Evolutionary conservation across 2,113 vertebrate genomes (phyloP).

Genomic region (Alectura lathami): DNA sequence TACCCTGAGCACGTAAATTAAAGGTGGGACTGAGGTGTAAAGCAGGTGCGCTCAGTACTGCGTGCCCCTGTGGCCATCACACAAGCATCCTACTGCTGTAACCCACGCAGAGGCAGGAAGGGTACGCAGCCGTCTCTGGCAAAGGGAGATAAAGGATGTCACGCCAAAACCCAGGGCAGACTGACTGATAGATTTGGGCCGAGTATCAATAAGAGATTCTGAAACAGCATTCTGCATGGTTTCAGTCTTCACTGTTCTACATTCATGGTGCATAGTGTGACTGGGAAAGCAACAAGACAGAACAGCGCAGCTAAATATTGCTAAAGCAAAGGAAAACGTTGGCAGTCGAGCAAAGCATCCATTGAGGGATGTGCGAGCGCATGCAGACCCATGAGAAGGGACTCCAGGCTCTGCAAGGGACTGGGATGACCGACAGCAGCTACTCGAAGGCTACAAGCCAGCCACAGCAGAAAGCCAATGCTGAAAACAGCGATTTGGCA

Average conservation of each 20-base stretch:
- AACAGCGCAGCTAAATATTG: too few relatives aligned
- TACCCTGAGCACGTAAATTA: neutral
- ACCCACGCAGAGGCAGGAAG: neutral
- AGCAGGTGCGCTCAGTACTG: neutral
- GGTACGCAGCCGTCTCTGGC: fast-evolving
- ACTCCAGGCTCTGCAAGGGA: fast-evolving
- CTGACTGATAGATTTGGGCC: neutral
- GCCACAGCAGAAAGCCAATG: neutral
- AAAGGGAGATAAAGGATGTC: neutral
- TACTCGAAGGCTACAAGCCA: neutral
- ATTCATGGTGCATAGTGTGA: neutral
- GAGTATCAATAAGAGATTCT: neutral
- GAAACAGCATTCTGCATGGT: neutral
- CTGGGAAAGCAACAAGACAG: neutral
- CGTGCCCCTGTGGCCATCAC: neutral
- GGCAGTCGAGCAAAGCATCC: fast-evolving
- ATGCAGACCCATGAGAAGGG: fast-evolving
- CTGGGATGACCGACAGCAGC: neutral
- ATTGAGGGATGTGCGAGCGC: fast-evolving
- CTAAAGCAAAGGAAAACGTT: neutral
- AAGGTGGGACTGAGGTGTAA: neutral
- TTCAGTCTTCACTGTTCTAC: neutral
- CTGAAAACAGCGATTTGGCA: neutral
- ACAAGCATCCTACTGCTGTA: neutral
- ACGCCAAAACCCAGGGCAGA: neutral